Percentiles rank a stretch among this genome's conserved stretches.
These are phyloP conservation scores for Dallia pectoralis DNA, from an alignment of 2,797 vertebrate species.

Conservation along the genomic window DNA sequence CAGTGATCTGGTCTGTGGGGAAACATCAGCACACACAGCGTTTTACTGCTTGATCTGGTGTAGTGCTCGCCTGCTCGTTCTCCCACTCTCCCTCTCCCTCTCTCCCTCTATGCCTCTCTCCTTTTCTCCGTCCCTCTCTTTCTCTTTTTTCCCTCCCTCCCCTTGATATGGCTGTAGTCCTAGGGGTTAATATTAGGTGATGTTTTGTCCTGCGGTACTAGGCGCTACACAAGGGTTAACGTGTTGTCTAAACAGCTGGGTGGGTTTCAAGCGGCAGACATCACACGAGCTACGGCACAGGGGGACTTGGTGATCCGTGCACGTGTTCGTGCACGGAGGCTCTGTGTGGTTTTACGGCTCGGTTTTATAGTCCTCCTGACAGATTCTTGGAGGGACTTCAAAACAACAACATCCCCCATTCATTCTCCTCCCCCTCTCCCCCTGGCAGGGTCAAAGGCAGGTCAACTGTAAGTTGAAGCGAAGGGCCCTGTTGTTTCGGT, in stretches of 20 bases:
- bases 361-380: conserved; percentile 76
- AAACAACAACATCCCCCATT: conserved; percentile 78
- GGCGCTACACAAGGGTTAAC: too few relatives aligned
- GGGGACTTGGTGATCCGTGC: too few relatives aligned
- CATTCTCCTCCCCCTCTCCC: conserved; percentile 65
- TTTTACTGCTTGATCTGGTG: conserved; percentile 71
- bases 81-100: not conserved
- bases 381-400: conserved; percentile 80
- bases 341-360: conserved; percentile 71
- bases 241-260: too few relatives aligned
- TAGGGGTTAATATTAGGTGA: too few relatives aligned
- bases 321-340: conserved; percentile 32
- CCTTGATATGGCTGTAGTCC: too few relatives aligned
- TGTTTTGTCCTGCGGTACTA: too few relatives aligned
- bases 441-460: conserved; percentile 79
- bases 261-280: too few relatives aligned
- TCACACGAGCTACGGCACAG: too few relatives aligned
- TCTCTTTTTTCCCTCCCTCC: too few relatives aligned
- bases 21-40: conserved; percentile 71
- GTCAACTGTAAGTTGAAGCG: conserved; percentile 85
- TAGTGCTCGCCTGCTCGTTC: conserved; percentile 53
- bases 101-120: too few relatives aligned
- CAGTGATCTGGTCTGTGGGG: conserved; percentile 77
- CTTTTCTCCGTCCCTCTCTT: too few relatives aligned
- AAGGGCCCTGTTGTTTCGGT: conserved; percentile 66